A percentile compares a stretch with the other conserved stretches of the same genome.
These are phyloP conservation scores for Catamblyrhynchus diadema DNA, from an alignment of 2,797 vertebrate species.

Conservation along the genomic window DNA sequence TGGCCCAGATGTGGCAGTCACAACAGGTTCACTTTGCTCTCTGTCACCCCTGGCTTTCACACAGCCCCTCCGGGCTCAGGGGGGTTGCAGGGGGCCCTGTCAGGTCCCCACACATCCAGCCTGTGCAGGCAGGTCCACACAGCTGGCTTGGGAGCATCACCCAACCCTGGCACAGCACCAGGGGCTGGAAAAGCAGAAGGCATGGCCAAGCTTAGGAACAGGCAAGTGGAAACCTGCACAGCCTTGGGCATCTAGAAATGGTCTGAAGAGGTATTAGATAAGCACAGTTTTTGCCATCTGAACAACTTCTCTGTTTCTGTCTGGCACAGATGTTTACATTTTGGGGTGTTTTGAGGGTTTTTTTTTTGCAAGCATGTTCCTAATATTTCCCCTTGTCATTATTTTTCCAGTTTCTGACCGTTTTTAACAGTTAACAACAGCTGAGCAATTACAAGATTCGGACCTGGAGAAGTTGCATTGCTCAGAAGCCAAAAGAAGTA, in stretches of 20 bases:
- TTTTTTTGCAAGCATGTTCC: background rate
- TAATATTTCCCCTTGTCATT: background rate
- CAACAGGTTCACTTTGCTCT: fast-evolving
- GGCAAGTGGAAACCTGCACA: background rate
- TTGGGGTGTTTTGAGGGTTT: background rate
- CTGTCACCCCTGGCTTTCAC: background rate
- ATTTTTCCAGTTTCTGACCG: background rate
- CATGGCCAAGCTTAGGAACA: background rate
- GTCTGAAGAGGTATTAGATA: background rate
- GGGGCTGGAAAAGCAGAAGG: background rate
- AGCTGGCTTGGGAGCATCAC: background rate
- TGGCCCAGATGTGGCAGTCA: background rate
- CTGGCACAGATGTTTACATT: background rate
- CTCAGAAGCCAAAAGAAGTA: background rate
- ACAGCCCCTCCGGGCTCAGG: fast-evolving
- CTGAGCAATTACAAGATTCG: background rate
- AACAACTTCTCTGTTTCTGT: background rate
- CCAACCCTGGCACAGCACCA: background rate
- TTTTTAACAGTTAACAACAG: background rate
- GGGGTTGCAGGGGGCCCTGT: background rate
- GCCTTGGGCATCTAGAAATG: background rate
- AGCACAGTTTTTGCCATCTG: background rate
- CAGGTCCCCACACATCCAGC: fast-evolving
- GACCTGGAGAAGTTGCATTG: background rate
- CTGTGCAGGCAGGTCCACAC: background rate